A percentile compares a stretch with the other conserved stretches of the same genome.
Evolutionary conservation across 2,888 invertebrate genomes (phyloP).

Genomic region (Neocrepidodera transversa): DNA sequence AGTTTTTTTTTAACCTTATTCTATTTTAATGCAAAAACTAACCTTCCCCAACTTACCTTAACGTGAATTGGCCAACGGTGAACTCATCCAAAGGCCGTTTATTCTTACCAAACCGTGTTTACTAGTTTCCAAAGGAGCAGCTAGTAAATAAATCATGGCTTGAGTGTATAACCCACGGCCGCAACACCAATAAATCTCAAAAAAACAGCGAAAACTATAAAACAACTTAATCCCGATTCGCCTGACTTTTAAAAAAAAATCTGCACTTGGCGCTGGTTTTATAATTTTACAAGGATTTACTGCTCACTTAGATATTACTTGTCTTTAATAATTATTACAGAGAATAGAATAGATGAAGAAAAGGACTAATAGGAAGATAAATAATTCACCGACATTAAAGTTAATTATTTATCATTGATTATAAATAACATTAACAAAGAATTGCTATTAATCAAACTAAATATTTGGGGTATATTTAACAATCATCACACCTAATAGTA

Average conservation of each 20-base stretch:
- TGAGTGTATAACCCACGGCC: conserved; percentile 5
- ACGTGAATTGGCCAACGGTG: neutral
- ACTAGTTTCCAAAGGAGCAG: conserved; percentile 3
- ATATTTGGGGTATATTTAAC: too few species aligned
- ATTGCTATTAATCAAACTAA: too few species aligned
- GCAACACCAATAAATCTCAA: conserved; percentile 6
- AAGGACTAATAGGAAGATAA: too few species aligned
- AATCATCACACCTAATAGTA: too few species aligned
- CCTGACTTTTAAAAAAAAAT: conserved; percentile 1
- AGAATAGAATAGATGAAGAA: too few species aligned
- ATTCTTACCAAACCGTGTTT: conserved; percentile 11
- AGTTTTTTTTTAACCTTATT: neutral
- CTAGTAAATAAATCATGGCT: conserved; percentile 9
- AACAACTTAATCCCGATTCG: conserved; percentile 9
- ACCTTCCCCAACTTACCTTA: neutral
- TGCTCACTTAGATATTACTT: too few species aligned
- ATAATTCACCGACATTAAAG: too few species aligned
- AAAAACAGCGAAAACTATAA: conserved; percentile 15
- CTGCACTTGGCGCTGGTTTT: neutral
- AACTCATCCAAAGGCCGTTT: conserved; percentile 12
- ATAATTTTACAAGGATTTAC: too few species aligned
- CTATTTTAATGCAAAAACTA: neutral
- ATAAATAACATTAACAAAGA: too few species aligned
- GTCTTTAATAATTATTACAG: too few species aligned
- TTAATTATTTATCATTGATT: too few species aligned